phyloP scores from a whole-genome alignment of 2,797 vertebrate species.

The Gallinago nigripennis region DNA sequence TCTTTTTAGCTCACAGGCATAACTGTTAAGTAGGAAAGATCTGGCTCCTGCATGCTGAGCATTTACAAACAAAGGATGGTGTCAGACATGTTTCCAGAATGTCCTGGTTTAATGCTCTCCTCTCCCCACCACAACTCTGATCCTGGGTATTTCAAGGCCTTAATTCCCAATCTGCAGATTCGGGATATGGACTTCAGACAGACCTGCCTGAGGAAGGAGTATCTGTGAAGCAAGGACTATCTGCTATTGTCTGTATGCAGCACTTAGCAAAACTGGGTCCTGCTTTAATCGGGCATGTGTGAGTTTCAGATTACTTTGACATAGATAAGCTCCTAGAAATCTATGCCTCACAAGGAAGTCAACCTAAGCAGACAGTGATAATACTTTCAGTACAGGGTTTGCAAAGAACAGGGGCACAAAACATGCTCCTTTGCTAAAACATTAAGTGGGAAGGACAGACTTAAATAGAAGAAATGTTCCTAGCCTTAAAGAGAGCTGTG shows the following conservation, averaged over 20 bases:
- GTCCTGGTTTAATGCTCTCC: not conserved
- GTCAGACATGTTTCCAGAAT: not conserved
- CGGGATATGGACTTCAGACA: not conserved
- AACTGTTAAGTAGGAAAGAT: not conserved
- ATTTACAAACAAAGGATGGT: not conserved
- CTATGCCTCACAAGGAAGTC: not conserved
- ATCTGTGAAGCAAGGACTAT: not conserved
- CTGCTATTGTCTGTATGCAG: not conserved
- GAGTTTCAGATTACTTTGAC: not conserved
- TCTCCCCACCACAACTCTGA: not conserved
- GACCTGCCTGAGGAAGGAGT: not conserved
- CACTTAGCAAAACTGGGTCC: not conserved
- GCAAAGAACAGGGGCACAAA: constrained; percentile 10
- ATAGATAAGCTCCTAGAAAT: not conserved
- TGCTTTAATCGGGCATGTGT: not conserved
- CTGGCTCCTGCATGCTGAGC: not conserved
- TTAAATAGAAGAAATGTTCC: not conserved
- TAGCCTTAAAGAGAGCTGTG: not conserved
- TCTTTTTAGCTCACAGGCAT: not conserved
- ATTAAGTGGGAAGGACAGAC: not conserved
- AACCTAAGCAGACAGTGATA: not conserved
- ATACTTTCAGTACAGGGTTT: not conserved
- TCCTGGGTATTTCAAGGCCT: not conserved
- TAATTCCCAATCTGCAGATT: not conserved
- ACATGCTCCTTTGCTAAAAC: not conserved